A percentile compares a stretch with the other conserved stretches of the same genome.
These are phyloP conservation scores for Diaperis boleti DNA, from an alignment of 2,888 invertebrate genomes.

Conservation along the genomic window DNA sequence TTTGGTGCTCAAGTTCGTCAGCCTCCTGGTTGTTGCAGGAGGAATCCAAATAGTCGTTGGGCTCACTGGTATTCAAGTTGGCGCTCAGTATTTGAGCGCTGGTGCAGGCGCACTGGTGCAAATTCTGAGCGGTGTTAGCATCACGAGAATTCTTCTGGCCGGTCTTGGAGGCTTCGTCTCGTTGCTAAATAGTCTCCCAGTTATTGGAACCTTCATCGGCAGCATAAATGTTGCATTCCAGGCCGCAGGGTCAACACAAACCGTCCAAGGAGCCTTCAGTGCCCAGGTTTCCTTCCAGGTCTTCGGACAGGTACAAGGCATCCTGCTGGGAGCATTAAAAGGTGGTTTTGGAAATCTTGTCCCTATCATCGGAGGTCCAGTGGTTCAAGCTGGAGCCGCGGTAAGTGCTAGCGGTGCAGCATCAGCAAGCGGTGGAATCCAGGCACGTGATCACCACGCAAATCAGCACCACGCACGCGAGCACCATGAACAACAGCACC, in stretches of 20 bases:
- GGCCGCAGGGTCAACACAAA: no score
- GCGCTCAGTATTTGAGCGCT: not conserved
- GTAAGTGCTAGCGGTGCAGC: no score
- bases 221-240: not conserved
- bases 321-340: no score
- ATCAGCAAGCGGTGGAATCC: not conserved
- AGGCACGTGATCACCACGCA: not conserved
- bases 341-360: no score
- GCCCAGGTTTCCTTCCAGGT: no score
- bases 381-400: no score
- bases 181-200: not conserved
- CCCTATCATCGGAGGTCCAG: no score
- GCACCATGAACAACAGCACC: not conserved
- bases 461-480: no score
- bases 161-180: not conserved
- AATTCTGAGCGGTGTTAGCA: not conserved
- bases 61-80: not conserved
- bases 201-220: not conserved
- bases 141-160: not conserved
- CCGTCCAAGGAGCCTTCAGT: no score
- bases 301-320: no score
- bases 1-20: not conserved
- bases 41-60: not conserved
- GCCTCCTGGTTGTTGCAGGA: not conserved
- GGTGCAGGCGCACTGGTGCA: not conserved